These are phyloP conservation scores for Drosophila nr. fundita DNA, from an alignment of 2,888 invertebrate species.

Conservation along the genomic window DNA sequence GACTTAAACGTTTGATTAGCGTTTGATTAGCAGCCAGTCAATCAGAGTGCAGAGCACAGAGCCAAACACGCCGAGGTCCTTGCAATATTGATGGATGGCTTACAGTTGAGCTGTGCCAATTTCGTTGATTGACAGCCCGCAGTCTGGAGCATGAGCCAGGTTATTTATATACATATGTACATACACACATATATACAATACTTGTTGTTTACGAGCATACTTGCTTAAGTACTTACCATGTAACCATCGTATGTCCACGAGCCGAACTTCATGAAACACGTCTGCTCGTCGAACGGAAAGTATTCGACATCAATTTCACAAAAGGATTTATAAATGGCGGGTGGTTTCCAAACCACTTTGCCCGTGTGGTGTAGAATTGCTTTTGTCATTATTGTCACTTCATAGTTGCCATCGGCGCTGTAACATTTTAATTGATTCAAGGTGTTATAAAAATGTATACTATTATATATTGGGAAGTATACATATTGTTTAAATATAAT, in stretches of 20 bases:
- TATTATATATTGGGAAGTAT: not conserved
- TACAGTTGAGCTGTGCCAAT: constrained; percentile 40
- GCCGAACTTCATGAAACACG: constrained; percentile 96
- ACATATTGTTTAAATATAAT: not conserved
- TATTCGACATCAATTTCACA: constrained; percentile 98
- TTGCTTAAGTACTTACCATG: constrained; percentile 87
- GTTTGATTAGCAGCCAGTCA: constrained; percentile 59
- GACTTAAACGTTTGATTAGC: constrained; percentile 65
- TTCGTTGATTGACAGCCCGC: constrained; percentile 63
- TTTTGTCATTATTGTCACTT: constrained; percentile 99
- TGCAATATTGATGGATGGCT: constrained; percentile 47
- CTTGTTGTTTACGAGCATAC: not conserved
- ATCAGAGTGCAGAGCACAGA: constrained; percentile 27
- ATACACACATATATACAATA: not conserved
- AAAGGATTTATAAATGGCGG: constrained; percentile 99
- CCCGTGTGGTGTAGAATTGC: constrained; percentile 97
- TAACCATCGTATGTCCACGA: constrained; percentile 98
- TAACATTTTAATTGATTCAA: constrained; percentile 38
- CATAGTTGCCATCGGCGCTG: constrained; percentile 99
- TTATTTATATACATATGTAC: constrained; percentile 8
- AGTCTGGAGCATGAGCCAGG: constrained; percentile 23
- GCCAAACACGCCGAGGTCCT: constrained; percentile 12
- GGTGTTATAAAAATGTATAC: not conserved
- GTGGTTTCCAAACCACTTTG: constrained; percentile 98
- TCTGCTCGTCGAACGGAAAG: constrained; percentile 97